Evolutionary conservation across 1,140 invertebrate genomes (phyloP), one percentile per base, ranked within the genome.

Genomic region (Trinorchestia longiramus): DNA sequence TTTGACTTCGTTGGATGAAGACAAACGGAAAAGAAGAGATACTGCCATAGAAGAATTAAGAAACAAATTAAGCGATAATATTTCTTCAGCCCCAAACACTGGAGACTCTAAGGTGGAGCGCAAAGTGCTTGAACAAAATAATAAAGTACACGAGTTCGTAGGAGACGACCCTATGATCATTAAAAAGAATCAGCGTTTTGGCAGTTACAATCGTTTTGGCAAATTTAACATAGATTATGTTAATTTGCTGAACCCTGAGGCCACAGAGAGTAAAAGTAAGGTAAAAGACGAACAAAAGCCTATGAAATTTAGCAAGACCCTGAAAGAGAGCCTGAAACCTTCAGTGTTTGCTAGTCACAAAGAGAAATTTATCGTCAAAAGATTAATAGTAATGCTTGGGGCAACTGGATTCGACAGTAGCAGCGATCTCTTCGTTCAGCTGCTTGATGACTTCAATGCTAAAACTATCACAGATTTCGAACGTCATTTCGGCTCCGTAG

Each of bases 141-240:
- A 45, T n/a, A 28, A 47, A 94, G 40, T 77, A 1, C 8, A 11
- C 8, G 44, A 47, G 36, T 43, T 94, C 40, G 3, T 28, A 94
- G 43, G 43, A 45, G 44, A 44, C 19, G 92, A 43, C 3, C 92
- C 44, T 45, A 43, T 28, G 92, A 40, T 19, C 44, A 15, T 19
- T 8, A 45, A 17, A 47, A 45, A 45, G 43, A 90, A 43, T 28
- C 88, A 90, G 28, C 88, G 88, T 28, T 90, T 43, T 42, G 41
- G 28, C n/a, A 90, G 88, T 42, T 42, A 90, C 41, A 43, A 43
- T 23, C 43, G 40, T 44, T 40, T 47, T 36, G 41, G 44, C 40
- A 47, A 94, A 94, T 94, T 94, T 40, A 94, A 47, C 92, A 94
- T 94, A 42, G 92, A 94, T 40, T 94, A 94, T 44, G 92, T 94